These are phyloP conservation scores for Origma solitaria DNA, from an alignment of 2,113 vertebrate species.

Conservation along the genomic window DNA sequence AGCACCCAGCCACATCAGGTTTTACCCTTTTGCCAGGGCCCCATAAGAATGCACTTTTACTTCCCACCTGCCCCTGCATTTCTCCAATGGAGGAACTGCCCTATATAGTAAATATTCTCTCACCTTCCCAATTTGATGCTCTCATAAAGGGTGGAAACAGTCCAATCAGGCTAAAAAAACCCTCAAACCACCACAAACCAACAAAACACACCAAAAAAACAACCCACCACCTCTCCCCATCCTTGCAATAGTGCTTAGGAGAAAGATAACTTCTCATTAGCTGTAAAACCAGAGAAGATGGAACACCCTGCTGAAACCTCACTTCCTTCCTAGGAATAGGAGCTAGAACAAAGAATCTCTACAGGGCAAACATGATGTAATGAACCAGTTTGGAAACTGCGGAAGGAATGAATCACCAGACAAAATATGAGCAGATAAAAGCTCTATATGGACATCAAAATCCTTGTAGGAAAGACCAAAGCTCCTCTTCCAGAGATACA, in stretches of 20 bases:
- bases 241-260: background rate
- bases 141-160: background rate
- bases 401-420: background rate
- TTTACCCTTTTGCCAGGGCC: background rate
- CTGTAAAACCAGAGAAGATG: background rate
- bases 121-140: background rate
- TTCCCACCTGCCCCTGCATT: background rate
- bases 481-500: background rate
- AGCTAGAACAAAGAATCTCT: background rate
- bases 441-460: background rate
- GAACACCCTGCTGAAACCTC: background rate
- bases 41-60: background rate
- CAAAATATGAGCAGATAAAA: background rate
- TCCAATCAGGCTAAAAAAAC: background rate
- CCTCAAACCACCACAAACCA: background rate
- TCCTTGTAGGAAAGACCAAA: background rate
- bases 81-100: background rate
- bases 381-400: background rate
- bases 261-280: background rate
- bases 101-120: background rate
- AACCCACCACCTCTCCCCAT: background rate
- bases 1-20: background rate
- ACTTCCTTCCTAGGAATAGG: background rate
- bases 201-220: background rate
- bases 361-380: background rate